Conservation (phyloP, 2,888 invertebrate species). For the Homarus gammarus region DNA sequence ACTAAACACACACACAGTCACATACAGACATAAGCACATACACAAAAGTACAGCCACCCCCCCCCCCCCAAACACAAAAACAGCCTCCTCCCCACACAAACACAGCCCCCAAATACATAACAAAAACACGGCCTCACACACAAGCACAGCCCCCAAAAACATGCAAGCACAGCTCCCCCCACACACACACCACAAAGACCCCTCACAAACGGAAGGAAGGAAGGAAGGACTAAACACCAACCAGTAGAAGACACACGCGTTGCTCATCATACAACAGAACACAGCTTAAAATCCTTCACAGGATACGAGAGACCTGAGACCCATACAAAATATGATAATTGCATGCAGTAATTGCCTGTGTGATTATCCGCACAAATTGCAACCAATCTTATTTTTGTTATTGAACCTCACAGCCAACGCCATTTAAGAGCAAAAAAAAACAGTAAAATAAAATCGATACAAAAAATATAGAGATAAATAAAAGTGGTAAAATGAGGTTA, state of each 20-base stretch:
- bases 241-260: not conserved
- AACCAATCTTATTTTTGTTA: not conserved
- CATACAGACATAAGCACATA: too few species aligned
- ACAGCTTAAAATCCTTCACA: not conserved
- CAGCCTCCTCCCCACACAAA: not conserved
- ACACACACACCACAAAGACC: not conserved
- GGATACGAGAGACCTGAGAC: not conserved
- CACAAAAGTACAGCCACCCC: too few species aligned
- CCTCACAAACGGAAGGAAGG: not conserved
- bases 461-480: not conserved
- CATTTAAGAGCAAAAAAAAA: not conserved
- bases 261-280: not conserved
- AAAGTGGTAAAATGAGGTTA: not conserved
- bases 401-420: not conserved
- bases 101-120: not conserved
- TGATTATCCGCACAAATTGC: slow-evolving; percentile 1
- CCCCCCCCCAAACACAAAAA: not conserved
- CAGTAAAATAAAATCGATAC: not conserved
- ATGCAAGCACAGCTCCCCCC: too few species aligned
- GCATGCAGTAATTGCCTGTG: not conserved
- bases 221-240: not conserved
- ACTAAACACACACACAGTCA: not conserved
- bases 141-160: not conserved
- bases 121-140: not conserved
- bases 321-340: not conserved